Evolutionary conservation across 2,113 vertebrate species (phyloP).

Genomic region (Nycticebus coucang): DNA sequence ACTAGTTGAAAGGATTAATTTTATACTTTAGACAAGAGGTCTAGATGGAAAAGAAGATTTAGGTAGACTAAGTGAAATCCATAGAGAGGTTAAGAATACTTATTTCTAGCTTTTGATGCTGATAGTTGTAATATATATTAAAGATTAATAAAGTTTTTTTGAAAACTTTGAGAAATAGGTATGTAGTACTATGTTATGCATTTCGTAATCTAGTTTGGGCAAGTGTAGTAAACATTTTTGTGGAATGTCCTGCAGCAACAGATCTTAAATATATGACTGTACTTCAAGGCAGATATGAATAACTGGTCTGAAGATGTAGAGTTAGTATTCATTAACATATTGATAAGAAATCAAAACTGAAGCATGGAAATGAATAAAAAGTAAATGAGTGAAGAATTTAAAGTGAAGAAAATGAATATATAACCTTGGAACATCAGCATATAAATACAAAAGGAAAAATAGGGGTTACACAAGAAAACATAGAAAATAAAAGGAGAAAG

Average conservation of each 20-base stretch:
- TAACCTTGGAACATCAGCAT: neutral
- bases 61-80: neutral
- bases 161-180: neutral
- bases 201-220: neutral
- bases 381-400: neutral
- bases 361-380: neutral
- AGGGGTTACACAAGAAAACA: neutral
- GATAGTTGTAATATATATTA: neutral
- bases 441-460: neutral
- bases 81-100: neutral
- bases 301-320: neutral
- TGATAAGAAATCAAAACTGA: neutral
- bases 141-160: neutral
- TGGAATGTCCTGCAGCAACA: neutral
- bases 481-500: neutral
- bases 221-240: neutral
- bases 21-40: neutral
- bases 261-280: neutral
- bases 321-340: neutral
- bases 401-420: neutral
- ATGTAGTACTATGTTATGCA: neutral
- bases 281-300: neutral
- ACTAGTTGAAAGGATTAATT: neutral
- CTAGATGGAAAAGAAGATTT: neutral
- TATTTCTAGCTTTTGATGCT: neutral